These are phyloP conservation scores for Brenthis ino DNA, from an alignment of 2,888 invertebrate species.

Conservation along the genomic window DNA sequence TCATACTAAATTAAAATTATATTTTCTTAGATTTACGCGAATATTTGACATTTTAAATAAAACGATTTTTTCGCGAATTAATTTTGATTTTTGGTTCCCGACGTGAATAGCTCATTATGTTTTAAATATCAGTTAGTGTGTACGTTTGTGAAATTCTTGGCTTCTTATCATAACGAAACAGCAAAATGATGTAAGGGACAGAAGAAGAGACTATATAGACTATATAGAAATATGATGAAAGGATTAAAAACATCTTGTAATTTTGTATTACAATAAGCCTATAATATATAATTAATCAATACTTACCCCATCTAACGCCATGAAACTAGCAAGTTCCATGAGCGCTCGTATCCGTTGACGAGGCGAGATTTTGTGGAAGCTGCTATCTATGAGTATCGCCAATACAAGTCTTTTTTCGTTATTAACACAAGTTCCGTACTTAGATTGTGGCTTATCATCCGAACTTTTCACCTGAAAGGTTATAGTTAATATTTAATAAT, in stretches of 20 bases:
- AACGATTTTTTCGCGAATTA: too few species aligned
- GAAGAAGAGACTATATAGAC: too few species aligned
- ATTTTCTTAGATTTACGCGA: too few species aligned
- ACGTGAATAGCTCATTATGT: too few species aligned
- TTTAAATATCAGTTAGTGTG: too few species aligned
- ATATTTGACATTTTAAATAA: too few species aligned
- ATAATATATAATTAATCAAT: not conserved
- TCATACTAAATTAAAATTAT: too few species aligned
- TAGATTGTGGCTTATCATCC: constrained; percentile 71
- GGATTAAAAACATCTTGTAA: not conserved
- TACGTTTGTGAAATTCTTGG: too few species aligned
- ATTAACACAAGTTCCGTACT: constrained; percentile 66
- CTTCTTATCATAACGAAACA: too few species aligned
- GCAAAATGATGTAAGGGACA: too few species aligned
- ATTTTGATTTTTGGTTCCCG: too few species aligned
- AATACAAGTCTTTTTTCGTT: constrained; percentile 80
- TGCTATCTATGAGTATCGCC: constrained; percentile 86
- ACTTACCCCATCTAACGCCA: constrained; percentile 86
- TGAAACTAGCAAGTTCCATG: constrained; percentile 87
- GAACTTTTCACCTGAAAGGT: constrained; percentile 67
- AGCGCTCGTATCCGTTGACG: constrained; percentile 85
- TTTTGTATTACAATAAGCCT: not conserved
- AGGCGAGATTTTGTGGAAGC: constrained; percentile 84
- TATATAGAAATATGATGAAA: too few species aligned
- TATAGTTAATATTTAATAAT: not conserved